Conservation (phyloP, 2,888 invertebrate genomes). For the Drosophila quinaria region DNA sequence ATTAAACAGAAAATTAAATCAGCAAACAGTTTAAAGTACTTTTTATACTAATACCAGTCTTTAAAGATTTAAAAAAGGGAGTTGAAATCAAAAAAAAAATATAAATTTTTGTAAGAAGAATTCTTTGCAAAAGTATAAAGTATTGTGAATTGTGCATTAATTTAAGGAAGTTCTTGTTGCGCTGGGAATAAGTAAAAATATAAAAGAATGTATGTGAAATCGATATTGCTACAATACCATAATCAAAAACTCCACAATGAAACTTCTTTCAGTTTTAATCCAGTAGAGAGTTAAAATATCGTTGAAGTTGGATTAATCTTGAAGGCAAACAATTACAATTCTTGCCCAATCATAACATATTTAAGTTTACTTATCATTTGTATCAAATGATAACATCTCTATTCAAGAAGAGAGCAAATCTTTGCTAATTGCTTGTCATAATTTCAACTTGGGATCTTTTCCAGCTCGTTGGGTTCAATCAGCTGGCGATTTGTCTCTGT, state of each 20-base stretch:
- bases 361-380: background rate
- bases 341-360: background rate
- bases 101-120: too few relatives aligned
- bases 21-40: background rate
- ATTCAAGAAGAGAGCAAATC: constrained; percentile 10
- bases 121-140: too few relatives aligned
- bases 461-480: constrained; percentile 23
- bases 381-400: background rate
- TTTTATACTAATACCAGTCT: too few relatives aligned
- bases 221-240: too few relatives aligned
- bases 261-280: too few relatives aligned
- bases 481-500: constrained; percentile 42
- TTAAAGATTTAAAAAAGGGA: too few relatives aligned
- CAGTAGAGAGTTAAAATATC: background rate
- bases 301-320: background rate
- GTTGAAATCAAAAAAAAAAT: too few relatives aligned
- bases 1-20: background rate
- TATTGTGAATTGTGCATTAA: too few relatives aligned
- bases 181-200: too few relatives aligned
- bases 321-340: background rate
- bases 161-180: too few relatives aligned
- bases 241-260: too few relatives aligned
- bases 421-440: constrained; percentile 45
- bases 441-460: constrained; percentile 15
- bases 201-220: too few relatives aligned